A percentile compares a stretch with the other conserved stretches of the same genome.
phyloP scores from a whole-genome alignment of 2,888 invertebrate genomes.

The Polylopha cassiicola region DNA sequence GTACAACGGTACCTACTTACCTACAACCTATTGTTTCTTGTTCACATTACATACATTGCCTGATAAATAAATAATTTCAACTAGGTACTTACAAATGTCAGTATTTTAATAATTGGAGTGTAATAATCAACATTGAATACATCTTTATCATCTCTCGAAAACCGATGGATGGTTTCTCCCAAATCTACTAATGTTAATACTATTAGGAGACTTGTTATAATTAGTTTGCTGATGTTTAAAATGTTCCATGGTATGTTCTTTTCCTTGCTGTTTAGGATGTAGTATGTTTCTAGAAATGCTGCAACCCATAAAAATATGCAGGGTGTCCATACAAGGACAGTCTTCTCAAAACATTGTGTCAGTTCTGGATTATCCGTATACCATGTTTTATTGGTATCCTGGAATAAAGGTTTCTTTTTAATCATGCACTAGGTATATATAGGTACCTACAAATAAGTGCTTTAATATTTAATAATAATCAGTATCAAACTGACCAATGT shows the following conservation, averaged over 20 bases:
- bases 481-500: too few relatives aligned
- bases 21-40: neutral
- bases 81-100: conserved; percentile 86
- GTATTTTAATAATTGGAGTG: conserved; percentile 86
- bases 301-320: conserved; percentile 90
- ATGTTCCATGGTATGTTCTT: conserved; percentile 87
- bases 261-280: conserved; percentile 85
- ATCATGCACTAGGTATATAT: neutral
- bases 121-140: conserved; percentile 85
- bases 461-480: too few relatives aligned
- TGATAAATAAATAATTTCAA: neutral
- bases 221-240: conserved; percentile 83
- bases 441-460: too few relatives aligned
- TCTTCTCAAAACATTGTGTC: conserved; percentile 94
- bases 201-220: conserved; percentile 80
- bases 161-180: conserved; percentile 77
- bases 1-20: neutral
- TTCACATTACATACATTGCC: neutral
- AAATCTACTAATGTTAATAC: conserved; percentile 83
- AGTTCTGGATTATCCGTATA: conserved; percentile 89
- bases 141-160: conserved; percentile 62
- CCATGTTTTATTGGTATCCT: conserved; percentile 90
- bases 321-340: conserved; percentile 92
- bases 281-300: conserved; percentile 84
- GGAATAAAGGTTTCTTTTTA: conserved; percentile 40